Evolutionary conservation across 1,140 invertebrate species (phyloP).

Genomic region (Campoletis sonorensis): DNA sequence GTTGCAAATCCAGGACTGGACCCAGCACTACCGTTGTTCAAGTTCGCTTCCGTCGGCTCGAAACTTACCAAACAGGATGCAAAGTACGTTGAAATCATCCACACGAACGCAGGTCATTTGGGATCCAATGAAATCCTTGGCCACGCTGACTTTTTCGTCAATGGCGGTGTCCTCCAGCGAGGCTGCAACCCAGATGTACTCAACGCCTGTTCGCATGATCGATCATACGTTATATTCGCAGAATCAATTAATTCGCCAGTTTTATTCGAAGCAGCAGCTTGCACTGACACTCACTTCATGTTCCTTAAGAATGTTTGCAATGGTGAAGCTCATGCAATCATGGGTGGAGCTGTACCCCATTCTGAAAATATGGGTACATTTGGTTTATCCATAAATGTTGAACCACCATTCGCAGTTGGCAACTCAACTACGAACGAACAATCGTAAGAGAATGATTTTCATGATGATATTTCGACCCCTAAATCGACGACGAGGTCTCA

Average conservation of each 20-base stretch:
- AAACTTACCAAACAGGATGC: constrained; percentile 85
- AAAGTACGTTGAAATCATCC: constrained; percentile 84
- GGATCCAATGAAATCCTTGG: constrained; percentile 82
- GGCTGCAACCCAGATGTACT: constrained; percentile 76
- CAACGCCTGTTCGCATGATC: constrained; percentile 80
- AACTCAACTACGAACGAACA: too few species aligned
- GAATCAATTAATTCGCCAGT: constrained; percentile 75
- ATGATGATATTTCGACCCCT: too few species aligned
- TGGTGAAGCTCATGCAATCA: too few species aligned
- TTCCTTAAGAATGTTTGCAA: too few species aligned
- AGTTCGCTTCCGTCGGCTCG: constrained; percentile 79
- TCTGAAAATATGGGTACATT: too few species aligned
- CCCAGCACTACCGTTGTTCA: constrained; percentile 83
- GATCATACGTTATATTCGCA: constrained; percentile 79
- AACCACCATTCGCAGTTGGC: too few species aligned
- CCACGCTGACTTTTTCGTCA: constrained; percentile 86
- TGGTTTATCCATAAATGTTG: too few species aligned
- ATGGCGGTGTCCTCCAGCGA: constrained; percentile 83
- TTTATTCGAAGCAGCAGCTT: not conserved
- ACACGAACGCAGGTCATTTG: constrained; percentile 86
- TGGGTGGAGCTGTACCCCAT: too few species aligned
- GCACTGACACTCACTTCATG: too few species aligned
- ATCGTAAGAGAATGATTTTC: too few species aligned
- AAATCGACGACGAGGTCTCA: too few species aligned
- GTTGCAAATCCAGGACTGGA: constrained; percentile 78